phyloP scores from a whole-genome alignment of 1,140 invertebrate species.

The Euwallacea similis region DNA sequence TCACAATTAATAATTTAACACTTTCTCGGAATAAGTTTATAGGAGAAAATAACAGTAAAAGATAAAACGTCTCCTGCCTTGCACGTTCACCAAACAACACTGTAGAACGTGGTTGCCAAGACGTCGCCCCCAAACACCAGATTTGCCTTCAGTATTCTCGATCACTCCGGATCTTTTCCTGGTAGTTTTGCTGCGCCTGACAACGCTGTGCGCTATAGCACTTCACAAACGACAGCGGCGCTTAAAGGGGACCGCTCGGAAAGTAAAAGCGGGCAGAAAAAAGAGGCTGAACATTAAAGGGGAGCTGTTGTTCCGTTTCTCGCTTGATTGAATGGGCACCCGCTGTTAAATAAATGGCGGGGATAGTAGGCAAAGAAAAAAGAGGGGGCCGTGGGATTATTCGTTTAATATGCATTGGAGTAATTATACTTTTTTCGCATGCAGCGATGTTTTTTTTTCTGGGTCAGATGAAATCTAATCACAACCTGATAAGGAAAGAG shows the following conservation, averaged over 20 bases:
- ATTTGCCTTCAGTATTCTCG: too few relatives aligned
- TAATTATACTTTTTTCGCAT: constrained; percentile 18
- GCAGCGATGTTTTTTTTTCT: constrained; percentile 13
- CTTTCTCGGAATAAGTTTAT: constrained; percentile 1
- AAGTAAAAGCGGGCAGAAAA: constrained; percentile 8
- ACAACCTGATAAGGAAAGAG: too few relatives aligned
- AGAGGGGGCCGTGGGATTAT: constrained; percentile 2
- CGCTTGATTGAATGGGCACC: constrained; percentile 28
- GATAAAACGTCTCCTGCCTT: background rate
- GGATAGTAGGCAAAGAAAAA: constrained; percentile 9
- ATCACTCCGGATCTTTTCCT: too few relatives aligned
- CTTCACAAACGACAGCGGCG: background rate
- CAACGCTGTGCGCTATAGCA: constrained; percentile 27
- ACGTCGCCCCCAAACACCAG: too few relatives aligned
- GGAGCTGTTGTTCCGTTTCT: constrained; percentile 17
- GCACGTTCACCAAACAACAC: background rate
- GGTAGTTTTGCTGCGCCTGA: background rate
- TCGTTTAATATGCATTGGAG: constrained; percentile 24
- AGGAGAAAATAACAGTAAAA: constrained; percentile 4
- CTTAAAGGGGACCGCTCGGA: constrained; percentile 29
- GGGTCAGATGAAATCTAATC: constrained; percentile 10
- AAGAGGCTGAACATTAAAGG: constrained; percentile 19
- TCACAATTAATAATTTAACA: constrained; percentile 1
- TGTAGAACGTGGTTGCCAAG: too few relatives aligned
- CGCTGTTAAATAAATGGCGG: constrained; percentile 27